Percentiles rank a stretch among this genome's conserved stretches.
Evolutionary conservation across 2,888 invertebrate species (phyloP).

Genomic region (Oxytorus armatus): DNA sequence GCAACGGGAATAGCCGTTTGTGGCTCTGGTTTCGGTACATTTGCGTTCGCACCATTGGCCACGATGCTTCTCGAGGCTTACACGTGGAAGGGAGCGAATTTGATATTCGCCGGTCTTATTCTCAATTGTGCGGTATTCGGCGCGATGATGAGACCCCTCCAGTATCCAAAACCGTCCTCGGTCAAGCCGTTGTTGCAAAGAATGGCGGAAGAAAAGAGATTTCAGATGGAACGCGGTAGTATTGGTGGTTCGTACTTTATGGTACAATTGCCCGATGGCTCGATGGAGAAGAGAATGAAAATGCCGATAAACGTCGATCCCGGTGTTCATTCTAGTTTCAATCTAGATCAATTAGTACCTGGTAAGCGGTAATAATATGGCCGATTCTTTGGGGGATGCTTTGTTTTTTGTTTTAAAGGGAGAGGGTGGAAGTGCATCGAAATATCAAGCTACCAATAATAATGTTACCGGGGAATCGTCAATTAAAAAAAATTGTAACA

Average conservation of each 20-base stretch:
- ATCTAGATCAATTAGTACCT: constrained; percentile 92
- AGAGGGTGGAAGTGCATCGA: too few species aligned
- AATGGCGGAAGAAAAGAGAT: constrained; percentile 96
- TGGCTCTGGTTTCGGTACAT: constrained; percentile 98
- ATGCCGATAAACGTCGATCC: constrained; percentile 97
- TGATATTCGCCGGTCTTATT: constrained; percentile 96
- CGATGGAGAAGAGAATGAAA: constrained; percentile 95
- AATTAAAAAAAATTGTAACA: too few species aligned
- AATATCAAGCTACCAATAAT: too few species aligned
- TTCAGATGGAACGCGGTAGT: constrained; percentile 96
- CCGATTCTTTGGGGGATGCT: not conserved
- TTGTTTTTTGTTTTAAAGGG: too few species aligned
- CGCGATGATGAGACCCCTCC: constrained; percentile 92
- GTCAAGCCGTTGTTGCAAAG: constrained; percentile 94
- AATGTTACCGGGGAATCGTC: too few species aligned
- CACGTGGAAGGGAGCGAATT: constrained; percentile 95
- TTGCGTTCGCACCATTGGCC: constrained; percentile 97
- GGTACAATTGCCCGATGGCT: constrained; percentile 95
- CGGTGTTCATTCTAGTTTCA: constrained; percentile 96
- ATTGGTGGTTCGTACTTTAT: constrained; percentile 94
- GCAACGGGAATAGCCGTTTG: constrained; percentile 98
- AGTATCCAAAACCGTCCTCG: constrained; percentile 90
- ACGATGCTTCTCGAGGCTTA: constrained; percentile 91
- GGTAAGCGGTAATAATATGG: constrained; percentile 80
- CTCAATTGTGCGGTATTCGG: constrained; percentile 96